phyloP scores from a whole-genome alignment of 2,113 vertebrate species.

The Elgaria multicarinata region DNA sequence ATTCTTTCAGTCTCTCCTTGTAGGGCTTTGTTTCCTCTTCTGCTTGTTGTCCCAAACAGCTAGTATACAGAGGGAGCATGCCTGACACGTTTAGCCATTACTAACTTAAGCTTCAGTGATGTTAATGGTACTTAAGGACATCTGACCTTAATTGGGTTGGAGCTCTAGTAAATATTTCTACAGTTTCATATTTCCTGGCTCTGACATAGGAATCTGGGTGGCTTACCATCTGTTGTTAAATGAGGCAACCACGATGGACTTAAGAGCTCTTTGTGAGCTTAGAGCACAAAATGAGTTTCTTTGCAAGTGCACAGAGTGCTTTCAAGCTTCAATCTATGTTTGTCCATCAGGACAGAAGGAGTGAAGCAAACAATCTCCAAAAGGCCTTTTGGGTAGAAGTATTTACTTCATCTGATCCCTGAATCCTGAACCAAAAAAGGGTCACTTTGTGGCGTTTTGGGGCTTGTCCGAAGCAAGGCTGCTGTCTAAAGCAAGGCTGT shows the following conservation, averaged over 20 bases:
- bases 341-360: background rate
- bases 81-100: accelerated
- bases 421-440: too few species aligned
- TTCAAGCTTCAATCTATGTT: background rate
- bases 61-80: too few species aligned
- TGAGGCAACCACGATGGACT: background rate
- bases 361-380: background rate
- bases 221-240: background rate
- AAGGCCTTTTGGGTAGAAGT: background rate
- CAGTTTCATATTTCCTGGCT: background rate
- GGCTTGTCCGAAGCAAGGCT: too few species aligned
- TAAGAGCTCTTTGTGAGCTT: background rate
- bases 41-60: too few species aligned
- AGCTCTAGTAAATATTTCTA: background rate
- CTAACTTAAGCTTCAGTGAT: background rate
- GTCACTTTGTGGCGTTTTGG: too few species aligned
- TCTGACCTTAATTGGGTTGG: background rate
- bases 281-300: background rate
- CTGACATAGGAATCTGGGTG: background rate
- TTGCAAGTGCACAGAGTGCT: background rate
- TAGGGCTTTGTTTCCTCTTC: too few species aligned
- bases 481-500: too few species aligned
- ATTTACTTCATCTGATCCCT: too few species aligned
- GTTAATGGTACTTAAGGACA: background rate
- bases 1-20: too few species aligned